A percentile compares a stretch with the other conserved stretches of the same genome.
These are phyloP conservation scores for Aurelia sp. DNA, from an alignment of 30 jellyfish, hydroid and myxozoan genomes.

Conservation along the genomic window DNA sequence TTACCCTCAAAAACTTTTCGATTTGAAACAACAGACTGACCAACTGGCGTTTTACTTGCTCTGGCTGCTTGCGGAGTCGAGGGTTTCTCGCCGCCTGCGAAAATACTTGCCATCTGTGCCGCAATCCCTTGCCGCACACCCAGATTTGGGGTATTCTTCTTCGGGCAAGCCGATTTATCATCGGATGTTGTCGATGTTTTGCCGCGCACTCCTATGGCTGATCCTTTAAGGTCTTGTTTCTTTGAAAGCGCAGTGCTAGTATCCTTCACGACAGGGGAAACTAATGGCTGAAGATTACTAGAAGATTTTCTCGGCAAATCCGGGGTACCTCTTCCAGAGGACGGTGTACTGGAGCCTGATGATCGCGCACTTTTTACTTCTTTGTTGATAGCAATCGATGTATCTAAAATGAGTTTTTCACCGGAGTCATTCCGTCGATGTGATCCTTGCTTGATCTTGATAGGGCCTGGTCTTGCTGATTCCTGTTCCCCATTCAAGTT, in stretches of 20 bases:
- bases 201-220: slow-evolving; percentile 10
- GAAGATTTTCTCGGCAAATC: slow-evolving; percentile 17
- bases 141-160: slow-evolving; percentile 47
- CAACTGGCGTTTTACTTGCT: slow-evolving; percentile 17
- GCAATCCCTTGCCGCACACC: slow-evolving; percentile 96
- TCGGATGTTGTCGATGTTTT: slow-evolving; percentile 44
- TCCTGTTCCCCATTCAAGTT: slow-evolving; percentile 20
- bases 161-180: slow-evolving; percentile 39
- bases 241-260: not conserved
- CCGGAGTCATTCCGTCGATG: not conserved
- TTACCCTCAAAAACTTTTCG: slow-evolving; percentile 29
- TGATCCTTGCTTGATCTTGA: slow-evolving; percentile 12
- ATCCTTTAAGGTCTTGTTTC: slow-evolving; percentile 9
- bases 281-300: not conserved
- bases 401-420: slow-evolving; percentile 12
- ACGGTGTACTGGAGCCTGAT: slow-evolving; percentile 56
- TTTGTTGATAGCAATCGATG: not conserved
- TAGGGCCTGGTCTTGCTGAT: not conserved
- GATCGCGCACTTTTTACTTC: slow-evolving; percentile 19
- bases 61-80: slow-evolving; percentile 26
- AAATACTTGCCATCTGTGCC: slow-evolving; percentile 97
- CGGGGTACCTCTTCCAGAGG: slow-evolving; percentile 61
- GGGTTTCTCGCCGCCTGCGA: slow-evolving; percentile 48
- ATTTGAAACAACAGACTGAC: slow-evolving; percentile 34
- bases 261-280: not conserved